Conservation (phyloP, 2,888 invertebrate genomes). For the Cataglyphis livida region DNA sequence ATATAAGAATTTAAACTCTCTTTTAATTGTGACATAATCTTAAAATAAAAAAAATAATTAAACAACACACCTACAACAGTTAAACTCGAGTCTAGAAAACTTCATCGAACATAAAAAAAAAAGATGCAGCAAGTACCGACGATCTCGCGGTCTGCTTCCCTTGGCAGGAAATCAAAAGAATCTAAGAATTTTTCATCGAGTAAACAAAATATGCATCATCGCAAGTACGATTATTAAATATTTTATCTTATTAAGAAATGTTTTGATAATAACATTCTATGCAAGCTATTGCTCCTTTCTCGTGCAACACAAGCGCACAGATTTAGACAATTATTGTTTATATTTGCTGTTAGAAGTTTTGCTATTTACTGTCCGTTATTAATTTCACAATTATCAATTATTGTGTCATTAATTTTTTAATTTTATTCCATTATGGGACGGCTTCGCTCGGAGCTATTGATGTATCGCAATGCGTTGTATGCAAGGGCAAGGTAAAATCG, state of each 20-base stretch:
- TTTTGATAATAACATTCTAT: neutral
- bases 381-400: constrained; percentile 7
- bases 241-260: neutral
- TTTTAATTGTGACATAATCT: neutral
- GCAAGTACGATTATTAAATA: neutral
- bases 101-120: neutral
- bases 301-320: neutral
- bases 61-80: neutral
- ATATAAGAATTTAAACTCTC: neutral
- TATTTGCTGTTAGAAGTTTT: neutral
- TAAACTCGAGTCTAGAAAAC: neutral
- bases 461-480: constrained; percentile 88
- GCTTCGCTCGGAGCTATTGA: constrained; percentile 86
- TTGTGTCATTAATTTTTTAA: neutral
- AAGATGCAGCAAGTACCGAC: neutral
- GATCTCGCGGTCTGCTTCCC: neutral
- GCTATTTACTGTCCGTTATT: neutral
- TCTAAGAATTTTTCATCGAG: neutral
- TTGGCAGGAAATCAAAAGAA: neutral
- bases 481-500: constrained; percentile 87
- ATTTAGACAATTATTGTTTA: neutral
- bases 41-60: neutral
- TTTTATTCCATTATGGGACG: constrained; percentile 6
- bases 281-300: neutral
- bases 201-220: constrained; percentile 9